A percentile compares a stretch with the other conserved stretches of the same genome.
Conservation (phyloP, 2,888 invertebrate species). For the Druceiella hillmani region DNA sequence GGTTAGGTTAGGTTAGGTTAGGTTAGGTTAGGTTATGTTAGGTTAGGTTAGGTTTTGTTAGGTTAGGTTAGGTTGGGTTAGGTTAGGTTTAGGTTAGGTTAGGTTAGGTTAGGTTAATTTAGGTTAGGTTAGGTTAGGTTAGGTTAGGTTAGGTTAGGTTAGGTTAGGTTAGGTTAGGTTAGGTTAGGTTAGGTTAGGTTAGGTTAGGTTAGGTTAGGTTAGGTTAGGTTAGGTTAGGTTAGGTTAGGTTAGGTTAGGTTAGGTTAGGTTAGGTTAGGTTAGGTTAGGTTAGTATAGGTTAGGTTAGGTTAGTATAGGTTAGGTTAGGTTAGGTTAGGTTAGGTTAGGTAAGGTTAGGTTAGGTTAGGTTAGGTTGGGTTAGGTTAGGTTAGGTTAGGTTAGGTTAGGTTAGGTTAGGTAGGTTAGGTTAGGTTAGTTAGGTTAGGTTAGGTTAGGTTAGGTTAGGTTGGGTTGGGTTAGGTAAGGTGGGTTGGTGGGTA, state of each 20-base stretch:
- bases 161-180: slow-evolving; percentile 18
- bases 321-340: slow-evolving; percentile 16
- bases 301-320: slow-evolving; percentile 20
- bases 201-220: slow-evolving; percentile 20
- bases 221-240: slow-evolving; percentile 20
- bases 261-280: slow-evolving; percentile 23
- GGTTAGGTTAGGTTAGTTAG: slow-evolving; percentile 13
- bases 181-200: slow-evolving; percentile 20
- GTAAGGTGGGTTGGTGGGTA: slow-evolving; percentile 13
- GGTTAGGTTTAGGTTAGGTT: slow-evolving; percentile 16
- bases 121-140: slow-evolving; percentile 20
- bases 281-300: slow-evolving; percentile 22
- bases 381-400: slow-evolving; percentile 12
- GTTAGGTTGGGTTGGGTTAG: slow-evolving; percentile 14
- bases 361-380: slow-evolving; percentile 13
- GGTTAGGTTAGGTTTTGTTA: slow-evolving; percentile 21
- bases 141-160: slow-evolving; percentile 19
- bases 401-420: slow-evolving; percentile 10
- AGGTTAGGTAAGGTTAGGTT: slow-evolving; percentile 9
- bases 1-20: slow-evolving; percentile 19
- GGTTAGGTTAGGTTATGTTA: slow-evolving; percentile 19
- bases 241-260: slow-evolving; percentile 22
- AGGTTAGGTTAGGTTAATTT: slow-evolving; percentile 18
- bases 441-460: slow-evolving; percentile 15
- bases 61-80: slow-evolving; percentile 20